Evolutionary conservation across 2,797 vertebrate species (phyloP), one percentile per base, ranked within the genome.

Genomic region (Myoxocephalus aenaeus): DNA sequence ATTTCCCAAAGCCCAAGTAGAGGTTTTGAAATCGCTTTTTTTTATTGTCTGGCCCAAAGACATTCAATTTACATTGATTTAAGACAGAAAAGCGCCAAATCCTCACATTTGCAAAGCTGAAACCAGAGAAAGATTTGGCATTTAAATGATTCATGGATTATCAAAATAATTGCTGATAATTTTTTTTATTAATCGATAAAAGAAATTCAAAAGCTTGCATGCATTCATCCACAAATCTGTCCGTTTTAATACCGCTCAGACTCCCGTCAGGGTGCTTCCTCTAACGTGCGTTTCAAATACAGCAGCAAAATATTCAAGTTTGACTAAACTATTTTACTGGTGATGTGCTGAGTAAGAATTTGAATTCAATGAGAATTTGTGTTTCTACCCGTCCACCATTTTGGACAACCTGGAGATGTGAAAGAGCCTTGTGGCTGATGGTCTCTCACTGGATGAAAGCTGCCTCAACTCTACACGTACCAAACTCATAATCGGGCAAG

Each of bases 401-500:
- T 63, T 42, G 18, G 7, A 61, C 7, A 22, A 56, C 1, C 7
- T 10, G 10, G 34, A 36, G 22, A 27, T 11, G 15, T 65, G 42
- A 81, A 66, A 48, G 18, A 62, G n/a, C 20, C 46, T 48, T 81
- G 53, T 72, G 57, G 48, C 44, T 56, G 61, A 38, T 38, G 8
- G 36, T 50, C 64, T 81, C 34, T 65, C 1, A 1, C 22, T 51
- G 79, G 57, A 78, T 81, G 36, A 62, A 70, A 79, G 29, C 46
- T 13, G 61, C 65, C 66, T 72, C 44, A n/a, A 22, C 58, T 59
- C 54, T 9, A 10, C 58, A 63, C 62, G 83, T 65, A 79, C 58
- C 61, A 68, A 74, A 73, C 64, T 56, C 62, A 15, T 67, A 67
- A 53, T 89, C 80, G 42, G 70, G 70, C 71, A 50, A 65, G 53